These are phyloP conservation scores for Tiphia femorata DNA, from an alignment of 2,888 invertebrate species.

Conservation along the genomic window DNA sequence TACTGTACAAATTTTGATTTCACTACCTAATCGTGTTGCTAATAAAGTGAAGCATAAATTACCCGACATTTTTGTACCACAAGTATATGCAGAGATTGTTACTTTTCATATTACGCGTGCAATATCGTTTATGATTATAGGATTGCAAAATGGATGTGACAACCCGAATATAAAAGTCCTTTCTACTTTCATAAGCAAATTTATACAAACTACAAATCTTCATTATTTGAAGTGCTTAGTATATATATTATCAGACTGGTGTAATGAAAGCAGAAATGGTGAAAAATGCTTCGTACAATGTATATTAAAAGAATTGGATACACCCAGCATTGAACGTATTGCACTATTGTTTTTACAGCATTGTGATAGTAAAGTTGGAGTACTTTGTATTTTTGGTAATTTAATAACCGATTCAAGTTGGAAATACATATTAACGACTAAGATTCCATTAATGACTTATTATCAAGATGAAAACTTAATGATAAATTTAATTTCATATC, in stretches of 20 bases:
- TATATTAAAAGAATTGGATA: slow-evolving; percentile 72
- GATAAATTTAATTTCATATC: slow-evolving; percentile 75
- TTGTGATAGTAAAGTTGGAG: slow-evolving; percentile 59
- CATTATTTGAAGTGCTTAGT: slow-evolving; percentile 71
- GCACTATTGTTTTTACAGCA: slow-evolving; percentile 73
- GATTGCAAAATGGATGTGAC: slow-evolving; percentile 59
- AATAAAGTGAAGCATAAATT: slow-evolving; percentile 75
- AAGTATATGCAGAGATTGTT: slow-evolving; percentile 73
- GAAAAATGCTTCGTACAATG: slow-evolving; percentile 64
- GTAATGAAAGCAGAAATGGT: slow-evolving; percentile 45
- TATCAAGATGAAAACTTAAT: slow-evolving; percentile 70
- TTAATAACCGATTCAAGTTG: slow-evolving; percentile 68
- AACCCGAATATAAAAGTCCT: slow-evolving; percentile 69
- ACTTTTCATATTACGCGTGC: slow-evolving; percentile 74
- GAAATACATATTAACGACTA: slow-evolving; percentile 77
- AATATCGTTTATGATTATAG: slow-evolving; percentile 74
- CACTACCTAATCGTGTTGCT: slow-evolving; percentile 79
- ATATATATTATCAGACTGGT: slow-evolving; percentile 73
- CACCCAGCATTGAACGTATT: slow-evolving; percentile 74
- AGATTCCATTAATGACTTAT: slow-evolving; percentile 73
- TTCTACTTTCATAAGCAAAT: slow-evolving; percentile 74
- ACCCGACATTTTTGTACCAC: slow-evolving; percentile 73
- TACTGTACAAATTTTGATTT: slow-evolving; percentile 75
- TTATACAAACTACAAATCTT: slow-evolving; percentile 73
- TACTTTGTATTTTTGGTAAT: slow-evolving; percentile 71